Conservation (phyloP, 2,888 invertebrate species). For the Drosophila atroscutellata region DNA sequence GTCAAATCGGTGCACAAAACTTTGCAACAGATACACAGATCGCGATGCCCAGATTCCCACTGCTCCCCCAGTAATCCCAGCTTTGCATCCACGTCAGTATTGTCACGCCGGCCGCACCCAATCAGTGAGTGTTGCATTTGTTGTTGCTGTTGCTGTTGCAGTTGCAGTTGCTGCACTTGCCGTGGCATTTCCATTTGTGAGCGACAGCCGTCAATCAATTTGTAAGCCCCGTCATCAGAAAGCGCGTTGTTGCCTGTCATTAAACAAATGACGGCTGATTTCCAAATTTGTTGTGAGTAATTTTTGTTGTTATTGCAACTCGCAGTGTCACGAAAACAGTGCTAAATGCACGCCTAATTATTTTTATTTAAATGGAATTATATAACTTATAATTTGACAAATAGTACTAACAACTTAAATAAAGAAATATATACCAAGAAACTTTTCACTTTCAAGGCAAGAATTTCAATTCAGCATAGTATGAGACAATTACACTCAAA, state of each 20-base stretch:
- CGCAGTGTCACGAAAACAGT: constrained; percentile 31
- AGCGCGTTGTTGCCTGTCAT: constrained; percentile 64
- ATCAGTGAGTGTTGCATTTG: constrained; percentile 5
- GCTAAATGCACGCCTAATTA: constrained; percentile 16
- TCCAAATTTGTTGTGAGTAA: constrained; percentile 67
- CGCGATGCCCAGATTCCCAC: constrained; percentile 3
- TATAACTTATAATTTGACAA: background rate
- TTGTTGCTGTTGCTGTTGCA: background rate
- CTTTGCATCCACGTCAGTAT: constrained; percentile 63
- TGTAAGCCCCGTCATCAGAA: constrained; percentile 66
- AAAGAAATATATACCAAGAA: background rate
- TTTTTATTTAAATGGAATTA: background rate
- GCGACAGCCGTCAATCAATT: constrained; percentile 79
- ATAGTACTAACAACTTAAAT: background rate
- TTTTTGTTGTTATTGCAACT: constrained; percentile 67
- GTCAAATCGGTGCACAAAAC: constrained; percentile 57
- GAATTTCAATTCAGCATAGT: background rate
- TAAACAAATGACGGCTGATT: constrained; percentile 80
- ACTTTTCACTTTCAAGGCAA: accelerated
- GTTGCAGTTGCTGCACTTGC: constrained; percentile 42
- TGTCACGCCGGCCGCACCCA: constrained; percentile 70
- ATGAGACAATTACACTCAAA: too few relatives aligned
- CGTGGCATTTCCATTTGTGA: constrained; percentile 74
- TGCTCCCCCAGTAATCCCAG: constrained; percentile 45
- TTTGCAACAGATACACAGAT: constrained; percentile 41